Evolutionary conservation across 2,113 vertebrate genomes (phyloP), one percentile per base, ranked within the genome.

Genomic region (Nibea coibor): DNA sequence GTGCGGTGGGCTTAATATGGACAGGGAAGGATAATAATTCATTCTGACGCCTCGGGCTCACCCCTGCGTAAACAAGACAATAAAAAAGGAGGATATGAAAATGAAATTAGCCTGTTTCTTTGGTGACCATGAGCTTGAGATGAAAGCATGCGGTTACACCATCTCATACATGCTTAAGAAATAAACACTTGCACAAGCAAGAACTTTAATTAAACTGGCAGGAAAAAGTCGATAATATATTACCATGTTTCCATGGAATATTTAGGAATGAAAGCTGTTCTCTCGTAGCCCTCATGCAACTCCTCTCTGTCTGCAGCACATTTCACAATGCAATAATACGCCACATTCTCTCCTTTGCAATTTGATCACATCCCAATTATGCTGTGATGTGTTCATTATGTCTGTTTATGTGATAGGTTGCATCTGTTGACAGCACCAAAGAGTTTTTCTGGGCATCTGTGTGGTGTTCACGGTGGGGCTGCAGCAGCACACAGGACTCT

Each of bases 61-160:
- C 66, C 56, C 19, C 72, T 4, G 19, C 45, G 73, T 76, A 74
- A 83, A 85, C 65, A 75, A 85, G 62, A 82, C 75, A 85, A 82
- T 89, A 78, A 87, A 78, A 83, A 84, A 73, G 42, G 43, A 85
- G 56, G 47, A 88, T 84, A 83, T 85, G 47, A 83, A 82, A 90
- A 82, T 70, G 58, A 84, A 87, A 89, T 87, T 26, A 81, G 59
- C 22, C 12, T 11, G 54, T 66, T 68, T 76, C n/a, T 65, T 77
- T 88, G 73, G 72, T 89, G 80, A 87, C 74, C 68, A 66, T 72
- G 57, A 78, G 67, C 45, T 72, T 56, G 42, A 90, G 74, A 91
- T 78, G 58, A 86, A 90, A 73, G 76, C 24, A 51, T 47, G 56
- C 0, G 1, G 0, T 56, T 58, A 48, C 31, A 20, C 15, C 31